Evolutionary conservation across 1,140 invertebrate species (phyloP).

Genomic region (Zophobas atratus): DNA sequence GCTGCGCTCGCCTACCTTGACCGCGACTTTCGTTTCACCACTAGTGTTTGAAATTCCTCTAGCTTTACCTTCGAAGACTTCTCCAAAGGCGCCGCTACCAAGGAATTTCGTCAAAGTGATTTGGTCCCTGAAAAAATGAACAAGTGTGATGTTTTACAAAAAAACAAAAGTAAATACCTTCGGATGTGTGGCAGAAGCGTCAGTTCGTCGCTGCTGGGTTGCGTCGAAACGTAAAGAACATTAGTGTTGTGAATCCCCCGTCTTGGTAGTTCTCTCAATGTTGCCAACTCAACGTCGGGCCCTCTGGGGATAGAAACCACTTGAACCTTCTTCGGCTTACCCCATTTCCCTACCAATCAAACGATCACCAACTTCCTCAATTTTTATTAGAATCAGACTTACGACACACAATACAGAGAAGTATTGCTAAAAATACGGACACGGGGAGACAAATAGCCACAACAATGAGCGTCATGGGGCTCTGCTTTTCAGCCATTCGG

Average conservation of each 20-base stretch:
- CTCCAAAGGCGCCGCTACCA: slow-evolving; percentile 97
- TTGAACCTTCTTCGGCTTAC: slow-evolving; percentile 56
- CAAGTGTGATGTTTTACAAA: slow-evolving; percentile 34
- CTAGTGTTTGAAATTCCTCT: slow-evolving; percentile 74
- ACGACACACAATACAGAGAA: slow-evolving; percentile 70
- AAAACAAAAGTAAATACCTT: slow-evolving; percentile 66
- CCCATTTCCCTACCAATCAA: slow-evolving; percentile 16
- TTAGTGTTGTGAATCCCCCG: slow-evolving; percentile 84
- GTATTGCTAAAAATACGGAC: slow-evolving; percentile 67
- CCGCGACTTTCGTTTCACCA: slow-evolving; percentile 81
- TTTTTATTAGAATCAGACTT: slow-evolving; percentile 57
- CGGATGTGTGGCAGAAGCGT: slow-evolving; percentile 87
- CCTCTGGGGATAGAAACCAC: slow-evolving; percentile 65
- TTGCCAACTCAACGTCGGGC: slow-evolving; percentile 89
- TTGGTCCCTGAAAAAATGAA: slow-evolving; percentile 67
- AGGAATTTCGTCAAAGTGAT: slow-evolving; percentile 90
- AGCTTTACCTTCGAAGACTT: slow-evolving; percentile 93
- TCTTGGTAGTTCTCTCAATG: slow-evolving; percentile 86
- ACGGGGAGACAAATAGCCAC: slow-evolving; percentile 73
- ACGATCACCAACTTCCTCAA: neutral
- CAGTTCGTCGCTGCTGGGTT: slow-evolving; percentile 74
- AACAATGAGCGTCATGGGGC: slow-evolving; percentile 72
- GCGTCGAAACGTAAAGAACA: slow-evolving; percentile 79
- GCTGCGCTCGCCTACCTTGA: slow-evolving; percentile 77
- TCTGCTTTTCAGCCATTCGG: slow-evolving; percentile 73